Conservation (phyloP, 2,888 invertebrate species). For the Lasioglossum pauxillum region DNA sequence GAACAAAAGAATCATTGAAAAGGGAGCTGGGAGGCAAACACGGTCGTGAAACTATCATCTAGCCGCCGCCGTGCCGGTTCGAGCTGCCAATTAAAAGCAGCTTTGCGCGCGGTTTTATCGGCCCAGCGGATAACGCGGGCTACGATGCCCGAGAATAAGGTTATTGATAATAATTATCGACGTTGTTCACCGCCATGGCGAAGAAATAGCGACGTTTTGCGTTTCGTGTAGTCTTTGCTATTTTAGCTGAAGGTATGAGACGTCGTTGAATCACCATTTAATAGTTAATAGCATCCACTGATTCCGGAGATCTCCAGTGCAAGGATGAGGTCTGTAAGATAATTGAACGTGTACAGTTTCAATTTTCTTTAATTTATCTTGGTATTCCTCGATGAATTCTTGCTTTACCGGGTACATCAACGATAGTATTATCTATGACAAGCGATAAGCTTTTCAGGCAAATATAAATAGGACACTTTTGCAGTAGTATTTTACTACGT, state of each 20-base stretch:
- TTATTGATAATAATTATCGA: slow-evolving; percentile 48
- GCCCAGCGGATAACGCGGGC: neutral
- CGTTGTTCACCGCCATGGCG: neutral
- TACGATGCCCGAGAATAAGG: slow-evolving; percentile 33
- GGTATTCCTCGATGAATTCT: neutral
- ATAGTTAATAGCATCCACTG: neutral
- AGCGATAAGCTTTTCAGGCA: too few relatives aligned
- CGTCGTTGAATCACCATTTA: neutral
- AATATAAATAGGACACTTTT: too few relatives aligned
- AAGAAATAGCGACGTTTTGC: neutral
- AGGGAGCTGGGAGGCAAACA: neutral
- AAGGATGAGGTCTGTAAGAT: neutral
- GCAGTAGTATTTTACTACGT: too few relatives aligned
- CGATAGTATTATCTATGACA: too few relatives aligned
- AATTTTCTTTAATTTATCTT: neutral
- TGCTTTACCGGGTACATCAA: neutral
- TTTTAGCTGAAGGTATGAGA: neutral
- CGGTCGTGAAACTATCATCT: neutral
- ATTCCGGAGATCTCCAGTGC: neutral
- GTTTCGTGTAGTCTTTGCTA: neutral
- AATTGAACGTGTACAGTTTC: neutral
- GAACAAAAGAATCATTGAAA: slow-evolving; percentile 12
- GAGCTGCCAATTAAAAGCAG: slow-evolving; percentile 5
- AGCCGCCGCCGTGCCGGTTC: neutral
- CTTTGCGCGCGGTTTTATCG: slow-evolving; percentile 16